Conservation (phyloP, 2,113 vertebrate species). For the Corydoras maculifer region DNA sequence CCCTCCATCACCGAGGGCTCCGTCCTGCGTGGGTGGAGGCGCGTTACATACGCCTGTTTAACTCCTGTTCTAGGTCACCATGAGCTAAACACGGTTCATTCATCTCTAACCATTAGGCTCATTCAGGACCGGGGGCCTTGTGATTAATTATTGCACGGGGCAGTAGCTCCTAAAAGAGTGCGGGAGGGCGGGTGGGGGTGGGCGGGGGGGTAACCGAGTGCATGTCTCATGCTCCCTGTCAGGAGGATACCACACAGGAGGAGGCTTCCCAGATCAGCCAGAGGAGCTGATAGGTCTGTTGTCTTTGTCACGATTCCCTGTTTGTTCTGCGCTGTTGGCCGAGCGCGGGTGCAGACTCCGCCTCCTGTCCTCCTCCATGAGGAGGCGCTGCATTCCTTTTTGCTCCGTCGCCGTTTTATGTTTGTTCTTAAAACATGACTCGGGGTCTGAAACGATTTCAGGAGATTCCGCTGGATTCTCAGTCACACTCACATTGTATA, state of each 20-base stretch:
- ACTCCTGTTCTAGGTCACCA: conserved; percentile 67
- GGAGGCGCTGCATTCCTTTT: no score
- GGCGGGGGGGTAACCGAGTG: conserved; percentile 7
- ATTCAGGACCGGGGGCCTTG: conserved; percentile 52
- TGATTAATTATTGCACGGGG: conserved; percentile 63
- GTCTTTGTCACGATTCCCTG: conserved; percentile 2
- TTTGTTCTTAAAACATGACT: no score
- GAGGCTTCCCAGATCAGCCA: conserved; percentile 4
- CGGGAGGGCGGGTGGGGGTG: conserved; percentile 1
- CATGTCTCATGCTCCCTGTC: conserved; percentile 17
- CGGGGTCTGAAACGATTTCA: no score
- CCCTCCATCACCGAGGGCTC: conserved; percentile 29
- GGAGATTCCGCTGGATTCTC: no score
- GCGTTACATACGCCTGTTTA: conserved; percentile 65
- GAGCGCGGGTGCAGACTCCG: no score
- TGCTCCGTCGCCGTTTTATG: no score
- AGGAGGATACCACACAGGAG: conserved; percentile 14
- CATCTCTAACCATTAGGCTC: conserved; percentile 57
- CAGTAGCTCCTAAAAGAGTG: conserved; percentile 53
- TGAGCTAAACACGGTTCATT: conserved; percentile 69
- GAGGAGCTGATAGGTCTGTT: neutral
- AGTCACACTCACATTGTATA: no score
- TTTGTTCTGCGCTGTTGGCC: neutral
- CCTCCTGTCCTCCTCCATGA: no score
- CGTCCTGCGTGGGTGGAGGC: conserved; percentile 47